Evolutionary conservation across 2,113 vertebrate genomes (phyloP).

Genomic region (Vireo altiloquus): DNA sequence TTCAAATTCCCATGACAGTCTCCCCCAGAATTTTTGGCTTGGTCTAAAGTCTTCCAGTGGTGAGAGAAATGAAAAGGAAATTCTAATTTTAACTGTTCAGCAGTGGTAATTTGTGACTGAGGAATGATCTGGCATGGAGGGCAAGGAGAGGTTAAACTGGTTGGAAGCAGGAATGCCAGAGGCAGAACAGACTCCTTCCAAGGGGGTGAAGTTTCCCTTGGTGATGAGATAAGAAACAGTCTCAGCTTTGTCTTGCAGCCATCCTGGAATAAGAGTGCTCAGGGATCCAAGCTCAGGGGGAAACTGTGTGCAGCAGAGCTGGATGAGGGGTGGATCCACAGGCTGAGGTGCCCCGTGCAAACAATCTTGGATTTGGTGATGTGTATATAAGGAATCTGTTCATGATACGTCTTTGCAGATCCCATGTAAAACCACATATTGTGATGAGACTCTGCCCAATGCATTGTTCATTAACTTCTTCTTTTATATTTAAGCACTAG

Average conservation of each 20-base stretch:
- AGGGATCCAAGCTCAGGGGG: background rate
- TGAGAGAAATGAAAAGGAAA: background rate
- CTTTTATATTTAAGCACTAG: background rate
- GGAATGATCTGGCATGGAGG: background rate
- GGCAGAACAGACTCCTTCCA: background rate
- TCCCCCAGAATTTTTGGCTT: background rate
- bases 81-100: background rate
- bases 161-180: background rate
- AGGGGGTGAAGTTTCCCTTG: background rate
- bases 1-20: background rate
- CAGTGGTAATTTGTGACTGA: background rate
- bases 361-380: background rate
- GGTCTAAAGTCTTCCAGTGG: background rate
- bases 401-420: background rate
- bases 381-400: background rate
- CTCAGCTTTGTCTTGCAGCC: background rate
- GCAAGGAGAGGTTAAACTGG: background rate
- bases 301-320: background rate
- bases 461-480: background rate
- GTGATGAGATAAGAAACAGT: background rate
- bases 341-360: background rate
- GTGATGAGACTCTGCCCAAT: background rate
- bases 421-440: accelerated
- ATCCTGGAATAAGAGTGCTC: background rate
- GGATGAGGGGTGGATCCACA: background rate